Conservation (phyloP, 35 echinoderm and acorn worm genomes). For the Heliocidaris erythrogramma region DNA sequence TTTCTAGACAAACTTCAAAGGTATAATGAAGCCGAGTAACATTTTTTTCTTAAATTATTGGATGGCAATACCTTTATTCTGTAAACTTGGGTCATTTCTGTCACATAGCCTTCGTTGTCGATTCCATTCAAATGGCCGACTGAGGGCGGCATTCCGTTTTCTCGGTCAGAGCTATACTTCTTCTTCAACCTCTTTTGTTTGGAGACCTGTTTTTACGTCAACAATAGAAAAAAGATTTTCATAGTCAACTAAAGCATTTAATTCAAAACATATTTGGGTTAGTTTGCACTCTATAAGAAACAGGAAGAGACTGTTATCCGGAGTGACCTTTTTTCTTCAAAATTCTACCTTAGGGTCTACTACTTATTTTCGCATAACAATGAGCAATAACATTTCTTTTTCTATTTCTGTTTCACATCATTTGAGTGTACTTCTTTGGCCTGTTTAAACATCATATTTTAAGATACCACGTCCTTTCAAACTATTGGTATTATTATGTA, state of each 20-base stretch:
- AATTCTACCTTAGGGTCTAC: no score
- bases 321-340: no score
- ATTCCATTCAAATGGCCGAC: background rate
- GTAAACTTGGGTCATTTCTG: background rate
- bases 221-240: background rate
- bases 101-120: conserved; percentile 16
- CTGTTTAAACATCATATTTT: no score
- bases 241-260: background rate
- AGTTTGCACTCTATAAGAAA: background rate
- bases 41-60: background rate
- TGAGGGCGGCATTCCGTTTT: background rate
- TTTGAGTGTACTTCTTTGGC: no score
- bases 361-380: no score
- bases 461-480: no score
- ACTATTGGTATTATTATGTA: no score
- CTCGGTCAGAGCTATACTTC: background rate
- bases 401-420: no score
- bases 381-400: no score
- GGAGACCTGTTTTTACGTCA: background rate
- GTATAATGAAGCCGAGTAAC: background rate
- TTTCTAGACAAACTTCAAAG: no score
- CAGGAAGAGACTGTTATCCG: no score
- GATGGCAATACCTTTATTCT: background rate
- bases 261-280: background rate
- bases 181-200: background rate